Percentiles rank a stretch among this genome's conserved stretches.
Conservation (phyloP, 1,140 invertebrate species). For the Dendroctonus ponderosae region DNA sequence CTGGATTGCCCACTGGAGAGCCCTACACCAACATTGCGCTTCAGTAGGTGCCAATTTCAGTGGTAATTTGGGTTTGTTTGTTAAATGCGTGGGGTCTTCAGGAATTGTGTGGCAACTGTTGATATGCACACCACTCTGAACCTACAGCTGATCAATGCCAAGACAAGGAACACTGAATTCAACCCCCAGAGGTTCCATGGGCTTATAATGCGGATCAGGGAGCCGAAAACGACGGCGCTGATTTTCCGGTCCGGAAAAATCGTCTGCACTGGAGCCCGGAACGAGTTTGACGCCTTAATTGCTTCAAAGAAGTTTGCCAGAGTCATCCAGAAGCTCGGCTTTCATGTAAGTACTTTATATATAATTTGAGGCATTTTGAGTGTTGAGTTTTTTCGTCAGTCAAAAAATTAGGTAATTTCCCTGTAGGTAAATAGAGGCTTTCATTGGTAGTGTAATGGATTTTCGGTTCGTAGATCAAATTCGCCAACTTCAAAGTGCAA, state of each 20-base stretch:
- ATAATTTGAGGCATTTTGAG: too few species aligned
- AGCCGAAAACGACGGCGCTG: constrained; percentile 93
- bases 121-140: constrained; percentile 86
- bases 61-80: not conserved
- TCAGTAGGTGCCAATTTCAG: constrained; percentile 42
- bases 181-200: constrained; percentile 98
- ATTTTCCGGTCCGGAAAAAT: constrained; percentile 99
- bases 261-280: constrained; percentile 97
- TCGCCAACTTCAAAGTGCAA: constrained; percentile 96
- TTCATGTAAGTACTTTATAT: constrained; percentile 85
- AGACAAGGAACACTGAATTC: constrained; percentile 98
- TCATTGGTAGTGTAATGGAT: too few species aligned
- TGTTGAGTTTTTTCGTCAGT: too few species aligned
- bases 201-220: constrained; percentile 96
- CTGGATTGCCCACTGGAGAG: constrained; percentile 43
- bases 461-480: constrained; percentile 71
- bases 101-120: constrained; percentile 94
- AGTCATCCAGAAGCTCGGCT: constrained; percentile 97
- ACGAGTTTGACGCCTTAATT: constrained; percentile 89
- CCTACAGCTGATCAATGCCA: constrained; percentile 88
- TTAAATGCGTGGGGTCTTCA: constrained; percentile 45
- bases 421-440: too few species aligned
- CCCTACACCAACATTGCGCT: constrained; percentile 47
- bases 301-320: constrained; percentile 96
- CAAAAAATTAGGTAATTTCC: too few species aligned